These are phyloP conservation scores for Desmodus rotundus DNA, from an alignment of 2,113 vertebrate genomes.

Conservation along the genomic window DNA sequence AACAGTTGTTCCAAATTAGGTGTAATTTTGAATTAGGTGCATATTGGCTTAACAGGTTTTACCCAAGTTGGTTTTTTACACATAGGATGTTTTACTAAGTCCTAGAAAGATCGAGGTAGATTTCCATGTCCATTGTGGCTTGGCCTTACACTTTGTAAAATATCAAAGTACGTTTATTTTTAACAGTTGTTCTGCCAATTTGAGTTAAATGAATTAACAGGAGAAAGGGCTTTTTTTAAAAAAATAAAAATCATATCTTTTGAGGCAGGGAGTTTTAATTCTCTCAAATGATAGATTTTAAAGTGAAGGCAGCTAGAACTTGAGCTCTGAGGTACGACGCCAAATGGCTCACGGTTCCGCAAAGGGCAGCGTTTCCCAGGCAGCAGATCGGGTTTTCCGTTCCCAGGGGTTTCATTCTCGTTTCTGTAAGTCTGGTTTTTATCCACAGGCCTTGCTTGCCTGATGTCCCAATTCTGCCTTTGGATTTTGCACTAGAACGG, in stretches of 20 bases:
- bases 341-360: neutral
- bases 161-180: constrained; percentile 23
- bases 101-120: neutral
- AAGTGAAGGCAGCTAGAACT: neutral
- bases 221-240: neutral
- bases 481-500: neutral
- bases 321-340: neutral
- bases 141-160: neutral
- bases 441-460: neutral
- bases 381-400: neutral
- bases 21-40: constrained; percentile 57
- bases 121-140: neutral
- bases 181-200: neutral
- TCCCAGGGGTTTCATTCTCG: neutral
- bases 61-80: constrained; percentile 13
- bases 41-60: constrained; percentile 40
- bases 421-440: constrained; percentile 24
- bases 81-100: neutral
- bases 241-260: neutral
- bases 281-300: constrained; percentile 9
- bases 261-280: neutral
- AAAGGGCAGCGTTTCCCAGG: neutral
- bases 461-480: neutral
- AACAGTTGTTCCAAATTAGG: constrained; percentile 64
- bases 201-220: neutral